phyloP scores from a whole-genome alignment of 2,797 vertebrate species.

The Eurystomus glaucurus region DNA sequence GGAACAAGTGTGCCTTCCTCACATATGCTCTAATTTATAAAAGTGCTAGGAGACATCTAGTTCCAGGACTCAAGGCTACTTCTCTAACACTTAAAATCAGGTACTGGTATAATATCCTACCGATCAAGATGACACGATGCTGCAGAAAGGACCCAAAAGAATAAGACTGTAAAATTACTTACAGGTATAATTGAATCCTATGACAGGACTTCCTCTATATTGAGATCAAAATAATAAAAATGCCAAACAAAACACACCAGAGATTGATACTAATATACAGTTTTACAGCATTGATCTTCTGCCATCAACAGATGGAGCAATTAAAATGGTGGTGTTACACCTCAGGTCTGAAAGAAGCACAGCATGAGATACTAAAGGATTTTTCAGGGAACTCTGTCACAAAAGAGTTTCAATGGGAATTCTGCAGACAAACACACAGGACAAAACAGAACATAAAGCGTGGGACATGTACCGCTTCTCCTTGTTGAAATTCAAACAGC shows the following conservation, averaged over 20 bases:
- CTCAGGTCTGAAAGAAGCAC: constrained; percentile 32
- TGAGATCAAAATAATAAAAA: not conserved
- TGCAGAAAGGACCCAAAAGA: not conserved
- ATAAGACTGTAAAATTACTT: not conserved
- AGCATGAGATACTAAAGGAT: constrained; percentile 46
- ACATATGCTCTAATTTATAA: not conserved
- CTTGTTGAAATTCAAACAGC: constrained; percentile 50
- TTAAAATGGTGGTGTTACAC: constrained; percentile 39
- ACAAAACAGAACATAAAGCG: constrained; percentile 1
- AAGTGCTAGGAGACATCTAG: not conserved
- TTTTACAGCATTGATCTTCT: constrained; percentile 51
- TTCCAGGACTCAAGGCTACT: not conserved
- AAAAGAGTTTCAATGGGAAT: constrained; percentile 44
- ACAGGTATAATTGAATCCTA: not conserved
- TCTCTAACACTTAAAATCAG: not conserved
- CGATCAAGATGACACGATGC: not conserved
- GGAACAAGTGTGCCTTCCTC: not conserved
- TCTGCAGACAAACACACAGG: constrained; percentile 1
- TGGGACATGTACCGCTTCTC: not conserved
- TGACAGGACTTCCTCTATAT: not conserved
- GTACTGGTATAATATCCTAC: not conserved
- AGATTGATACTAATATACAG: not conserved
- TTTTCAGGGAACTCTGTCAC: not conserved
- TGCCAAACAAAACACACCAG: not conserved
- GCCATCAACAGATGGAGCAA: constrained; percentile 59